phyloP scores from a whole-genome alignment of 1,140 invertebrate species.

The Heliothis subflexa region DNA sequence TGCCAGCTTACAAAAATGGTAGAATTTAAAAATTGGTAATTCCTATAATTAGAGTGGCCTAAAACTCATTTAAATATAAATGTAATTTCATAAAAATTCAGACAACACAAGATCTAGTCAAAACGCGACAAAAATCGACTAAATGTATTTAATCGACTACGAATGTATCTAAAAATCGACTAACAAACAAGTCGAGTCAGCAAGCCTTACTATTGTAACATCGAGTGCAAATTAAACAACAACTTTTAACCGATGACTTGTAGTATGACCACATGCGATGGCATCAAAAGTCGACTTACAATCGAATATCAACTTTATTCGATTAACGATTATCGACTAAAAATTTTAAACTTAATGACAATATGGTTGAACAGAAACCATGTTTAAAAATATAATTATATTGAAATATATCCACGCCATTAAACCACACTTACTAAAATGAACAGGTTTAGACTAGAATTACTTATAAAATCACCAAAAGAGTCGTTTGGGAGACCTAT shows the following conservation, averaged over 20 bases:
- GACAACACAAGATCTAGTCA: background rate
- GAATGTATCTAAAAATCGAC: slow-evolving; percentile 18
- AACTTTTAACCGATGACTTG: slow-evolving; percentile 18
- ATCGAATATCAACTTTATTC: too few species aligned
- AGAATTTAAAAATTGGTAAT: too few species aligned
- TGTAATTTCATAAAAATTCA: background rate
- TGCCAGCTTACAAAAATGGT: background rate
- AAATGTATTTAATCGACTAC: slow-evolving; percentile 13
- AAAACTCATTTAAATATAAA: background rate
- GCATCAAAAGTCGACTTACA: slow-evolving; percentile 18
- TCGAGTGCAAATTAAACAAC: slow-evolving; percentile 7
- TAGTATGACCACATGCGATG: slow-evolving; percentile 15
- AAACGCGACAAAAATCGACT: slow-evolving; percentile 7
- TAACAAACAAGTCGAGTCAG: slow-evolving; percentile 23
- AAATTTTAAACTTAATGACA: slow-evolving; percentile 5
- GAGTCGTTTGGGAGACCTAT: background rate
- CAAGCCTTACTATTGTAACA: slow-evolving; percentile 28
- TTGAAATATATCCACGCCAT: slow-evolving; percentile 22
- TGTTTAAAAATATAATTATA: background rate
- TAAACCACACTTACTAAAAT: slow-evolving; percentile 23
- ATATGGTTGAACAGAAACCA: slow-evolving; percentile 7
- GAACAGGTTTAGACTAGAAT: too few species aligned
- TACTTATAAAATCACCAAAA: slow-evolving; percentile 15
- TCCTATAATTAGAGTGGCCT: too few species aligned
- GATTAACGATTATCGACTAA: background rate